Base-by-base conservation (phyloP, 2,888 invertebrate species). In the Caenorhabditis sp. region DNA sequence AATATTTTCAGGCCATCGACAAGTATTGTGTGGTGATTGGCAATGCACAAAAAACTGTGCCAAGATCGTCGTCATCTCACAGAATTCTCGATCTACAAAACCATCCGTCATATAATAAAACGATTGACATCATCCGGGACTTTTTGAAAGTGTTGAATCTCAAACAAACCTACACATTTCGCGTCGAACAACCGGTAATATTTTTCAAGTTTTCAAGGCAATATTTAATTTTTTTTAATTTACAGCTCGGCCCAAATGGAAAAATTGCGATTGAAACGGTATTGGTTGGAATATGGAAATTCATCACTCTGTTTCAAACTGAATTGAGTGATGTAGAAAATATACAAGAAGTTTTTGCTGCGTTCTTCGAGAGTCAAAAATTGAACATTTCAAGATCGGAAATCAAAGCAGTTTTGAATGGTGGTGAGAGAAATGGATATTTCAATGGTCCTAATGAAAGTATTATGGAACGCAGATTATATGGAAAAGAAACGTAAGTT, bases 1-100 rank as follows among this genome's bases (percentile, higher is more conserved):
- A n/a, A n/a, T n/a, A n/a, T 56, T 26, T 26, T 56, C 27, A 56
- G 56, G 56, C 56, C 5, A 17, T 56, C 8, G 26, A 56, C 26
- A 3, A 17, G 17, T 26, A 56, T 26, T 56, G 56, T 26, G 56
- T 26, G 17, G 56, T 56, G 1, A 26, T 56, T 17, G 56, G 56
- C 21, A 26, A 3, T 12, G 8, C 8, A 14, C 26, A 14, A 14
- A 17, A 56, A 12, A 26, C 4, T 17, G 17, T 10, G 8, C 53
- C 53, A 53, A 53, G 2, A 23, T 23, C 23, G 1, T 21, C 23
- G 8, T 1, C 26, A 56, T 7, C 8, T 14, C 26, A 56, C 17
- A 25, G 5, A 56, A 56, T 56, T 10, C 23, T 26, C 12, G 26
- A 26, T 26, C 8, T 56, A 23, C 8, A 26, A 17, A 26, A 56